Percentiles rank a stretch among this genome's conserved stretches.
These are phyloP conservation scores for Balearica regulorum DNA, from an alignment of 2,797 vertebrate genomes.

Conservation along the genomic window DNA sequence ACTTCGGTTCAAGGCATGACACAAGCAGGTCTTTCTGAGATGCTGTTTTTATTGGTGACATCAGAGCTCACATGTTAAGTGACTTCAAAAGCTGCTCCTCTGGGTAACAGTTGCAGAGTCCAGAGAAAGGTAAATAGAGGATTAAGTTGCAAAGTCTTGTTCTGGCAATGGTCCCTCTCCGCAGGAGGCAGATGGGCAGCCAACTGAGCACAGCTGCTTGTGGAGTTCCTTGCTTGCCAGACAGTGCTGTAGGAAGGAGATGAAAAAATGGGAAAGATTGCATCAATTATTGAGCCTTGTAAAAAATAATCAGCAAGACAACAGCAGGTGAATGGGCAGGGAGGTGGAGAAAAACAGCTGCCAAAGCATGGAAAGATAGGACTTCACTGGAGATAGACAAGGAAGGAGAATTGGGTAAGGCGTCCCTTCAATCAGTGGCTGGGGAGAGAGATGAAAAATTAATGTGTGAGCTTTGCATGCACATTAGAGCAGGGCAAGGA, in stretches of 20 bases:
- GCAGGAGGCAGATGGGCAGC: background rate
- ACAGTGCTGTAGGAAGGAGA: background rate
- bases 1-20: background rate
- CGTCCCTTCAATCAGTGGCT: background rate
- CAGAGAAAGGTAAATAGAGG: background rate
- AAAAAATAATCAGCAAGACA: constrained; percentile 41
- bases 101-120: background rate
- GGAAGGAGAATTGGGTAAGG: background rate
- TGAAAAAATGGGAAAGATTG: constrained; percentile 16
- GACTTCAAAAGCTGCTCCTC: background rate
- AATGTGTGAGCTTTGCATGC: background rate
- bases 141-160: background rate
- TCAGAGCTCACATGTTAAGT: background rate
- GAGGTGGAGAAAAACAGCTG: constrained; percentile 25
- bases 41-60: background rate
- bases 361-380: background rate
- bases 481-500: background rate
- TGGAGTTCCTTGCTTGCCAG: background rate
- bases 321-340: constrained; percentile 46
- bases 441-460: background rate
- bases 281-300: constrained; percentile 40
- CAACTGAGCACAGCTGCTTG: constrained; percentile 20
- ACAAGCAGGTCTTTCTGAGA: background rate
- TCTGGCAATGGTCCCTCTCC: background rate
- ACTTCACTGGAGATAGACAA: background rate